Conservation (phyloP, 1,140 invertebrate genomes). For the Euwallacea fornicatus region DNA sequence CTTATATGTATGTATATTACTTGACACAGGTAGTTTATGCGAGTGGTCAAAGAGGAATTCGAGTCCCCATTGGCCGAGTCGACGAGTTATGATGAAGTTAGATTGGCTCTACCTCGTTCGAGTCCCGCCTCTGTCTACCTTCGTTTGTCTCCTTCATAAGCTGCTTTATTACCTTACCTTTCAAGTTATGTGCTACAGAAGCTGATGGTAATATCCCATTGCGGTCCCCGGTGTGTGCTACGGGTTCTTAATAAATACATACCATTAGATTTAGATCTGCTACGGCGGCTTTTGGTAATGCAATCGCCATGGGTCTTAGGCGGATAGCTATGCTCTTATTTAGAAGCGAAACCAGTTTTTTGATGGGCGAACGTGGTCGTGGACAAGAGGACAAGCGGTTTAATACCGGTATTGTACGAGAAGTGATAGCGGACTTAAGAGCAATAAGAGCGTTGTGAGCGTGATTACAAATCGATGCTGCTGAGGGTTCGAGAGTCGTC, state of each 20-base stretch:
- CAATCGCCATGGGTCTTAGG: slow-evolving; percentile 24
- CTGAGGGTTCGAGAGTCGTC: no score
- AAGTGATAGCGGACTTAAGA: not conserved
- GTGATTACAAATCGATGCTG: no score
- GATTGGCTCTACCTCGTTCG: slow-evolving; percentile 50
- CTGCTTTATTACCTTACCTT: slow-evolving; percentile 50
- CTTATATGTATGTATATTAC: slow-evolving; percentile 43
- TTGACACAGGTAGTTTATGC: slow-evolving; percentile 51
- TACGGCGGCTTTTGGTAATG: slow-evolving; percentile 25
- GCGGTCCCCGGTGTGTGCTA: slow-evolving; percentile 26
- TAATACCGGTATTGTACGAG: slow-evolving; percentile 30
- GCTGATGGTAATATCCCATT: slow-evolving; percentile 31
- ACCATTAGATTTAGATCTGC: slow-evolving; percentile 34
- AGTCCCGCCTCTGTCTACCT: slow-evolving; percentile 49
- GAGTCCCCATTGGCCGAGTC: slow-evolving; percentile 47
- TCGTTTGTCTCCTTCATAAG: slow-evolving; percentile 48
- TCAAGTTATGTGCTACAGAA: slow-evolving; percentile 33
- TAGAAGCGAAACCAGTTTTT: slow-evolving; percentile 33
- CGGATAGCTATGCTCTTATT: slow-evolving; percentile 21
- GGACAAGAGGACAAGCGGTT: slow-evolving; percentile 3
- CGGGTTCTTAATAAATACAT: slow-evolving; percentile 34
- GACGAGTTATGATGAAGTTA: slow-evolving; percentile 52
- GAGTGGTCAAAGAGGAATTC: slow-evolving; percentile 52
- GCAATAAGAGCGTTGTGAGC: not conserved
- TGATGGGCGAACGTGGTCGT: slow-evolving; percentile 25